phyloP scores from a whole-genome alignment of 2,113 vertebrate species.

The Candoia aspera region DNA sequence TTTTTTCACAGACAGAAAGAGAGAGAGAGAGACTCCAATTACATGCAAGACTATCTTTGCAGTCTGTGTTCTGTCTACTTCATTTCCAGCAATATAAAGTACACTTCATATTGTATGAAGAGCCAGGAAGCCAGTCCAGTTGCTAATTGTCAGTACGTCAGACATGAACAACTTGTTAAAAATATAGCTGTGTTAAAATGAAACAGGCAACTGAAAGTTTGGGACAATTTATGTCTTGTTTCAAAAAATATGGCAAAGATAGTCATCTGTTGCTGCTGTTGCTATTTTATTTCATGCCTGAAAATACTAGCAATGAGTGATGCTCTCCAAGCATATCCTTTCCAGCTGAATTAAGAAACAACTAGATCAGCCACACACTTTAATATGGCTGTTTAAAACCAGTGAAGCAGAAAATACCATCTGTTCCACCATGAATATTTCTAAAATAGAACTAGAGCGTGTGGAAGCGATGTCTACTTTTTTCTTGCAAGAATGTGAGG shows the following conservation, averaged over 20 bases:
- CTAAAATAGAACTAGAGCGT: conserved; percentile 58
- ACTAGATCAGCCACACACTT: conserved; percentile 76
- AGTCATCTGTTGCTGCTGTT: neutral
- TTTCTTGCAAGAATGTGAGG: neutral
- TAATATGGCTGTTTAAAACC: conserved; percentile 72
- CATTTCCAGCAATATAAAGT: conserved; percentile 6
- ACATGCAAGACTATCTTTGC: neutral
- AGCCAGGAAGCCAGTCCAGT: neutral
- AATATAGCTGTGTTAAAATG: conserved; percentile 26
- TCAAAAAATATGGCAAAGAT: conserved; percentile 35
- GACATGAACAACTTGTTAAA: conserved; percentile 1
- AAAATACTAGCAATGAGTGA: conserved; percentile 55
- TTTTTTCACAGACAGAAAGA: neutral
- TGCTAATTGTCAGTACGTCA: conserved; percentile 10
- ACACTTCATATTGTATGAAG: neutral
- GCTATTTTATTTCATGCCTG: conserved; percentile 53
- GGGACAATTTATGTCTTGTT: conserved; percentile 32
- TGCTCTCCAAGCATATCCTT: conserved; percentile 69
- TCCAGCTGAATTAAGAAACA: conserved; percentile 74
- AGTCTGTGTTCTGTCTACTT: conserved; percentile 6
- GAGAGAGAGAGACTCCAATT: neutral
- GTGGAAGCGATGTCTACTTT: neutral
- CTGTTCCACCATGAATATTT: conserved; percentile 67
- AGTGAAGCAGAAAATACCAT: conserved; percentile 75
- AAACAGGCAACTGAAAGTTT: conserved; percentile 19